Conservation (phyloP, 2,797 vertebrate species). For the Neopelma chrysocephalum region DNA sequence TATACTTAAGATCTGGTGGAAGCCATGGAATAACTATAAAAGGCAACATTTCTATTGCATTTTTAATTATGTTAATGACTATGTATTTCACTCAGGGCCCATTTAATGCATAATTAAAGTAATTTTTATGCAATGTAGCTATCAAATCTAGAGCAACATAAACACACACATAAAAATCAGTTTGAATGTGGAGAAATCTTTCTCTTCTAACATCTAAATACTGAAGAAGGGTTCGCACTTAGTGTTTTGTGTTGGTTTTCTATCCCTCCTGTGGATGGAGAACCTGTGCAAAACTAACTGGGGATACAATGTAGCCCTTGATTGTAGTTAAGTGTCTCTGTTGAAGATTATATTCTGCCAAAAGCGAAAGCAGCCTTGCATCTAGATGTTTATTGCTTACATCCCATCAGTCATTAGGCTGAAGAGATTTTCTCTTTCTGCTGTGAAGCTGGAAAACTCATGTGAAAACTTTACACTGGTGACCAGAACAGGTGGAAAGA, state of each 20-base stretch:
- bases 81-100: neutral
- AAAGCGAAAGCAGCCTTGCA: neutral
- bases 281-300: neutral
- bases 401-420: rapidly evolving
- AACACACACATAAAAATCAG: neutral
- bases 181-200: neutral
- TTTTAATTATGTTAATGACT: neutral
- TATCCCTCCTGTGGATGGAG: neutral
- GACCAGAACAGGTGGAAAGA: neutral
- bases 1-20: neutral
- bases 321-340: neutral
- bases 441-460: neutral
- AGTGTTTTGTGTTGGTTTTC: neutral
- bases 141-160: neutral
- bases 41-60: neutral
- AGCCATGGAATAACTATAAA: neutral
- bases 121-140: neutral
- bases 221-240: neutral
- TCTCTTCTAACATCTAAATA: neutral
- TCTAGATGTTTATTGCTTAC: rapidly evolving
- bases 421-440: neutral
- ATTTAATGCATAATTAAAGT: neutral
- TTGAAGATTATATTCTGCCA: neutral
- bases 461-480: neutral
- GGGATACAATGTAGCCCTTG: neutral